These are phyloP conservation scores for Meandrusa payeni DNA, from an alignment of 2,888 invertebrate species.

Conservation along the genomic window DNA sequence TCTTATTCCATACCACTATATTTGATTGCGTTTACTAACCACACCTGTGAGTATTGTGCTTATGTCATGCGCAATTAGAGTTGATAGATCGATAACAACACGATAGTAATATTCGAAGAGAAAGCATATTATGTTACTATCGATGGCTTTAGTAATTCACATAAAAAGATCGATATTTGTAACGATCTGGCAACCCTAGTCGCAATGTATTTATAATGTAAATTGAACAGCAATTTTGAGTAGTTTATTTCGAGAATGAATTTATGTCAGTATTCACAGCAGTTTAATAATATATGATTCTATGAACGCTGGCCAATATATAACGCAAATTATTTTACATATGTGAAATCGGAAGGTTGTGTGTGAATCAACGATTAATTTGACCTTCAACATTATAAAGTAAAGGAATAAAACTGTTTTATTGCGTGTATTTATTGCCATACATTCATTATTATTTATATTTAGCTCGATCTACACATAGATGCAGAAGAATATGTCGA, in stretches of 20 bases:
- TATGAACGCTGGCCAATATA: slow-evolving; percentile 18
- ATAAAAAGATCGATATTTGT: too few relatives aligned
- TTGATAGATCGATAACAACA: slow-evolving; percentile 2
- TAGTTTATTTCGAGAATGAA: slow-evolving; percentile 19
- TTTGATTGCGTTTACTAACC: slow-evolving; percentile 42
- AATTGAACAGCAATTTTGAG: slow-evolving; percentile 17
- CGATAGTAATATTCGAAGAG: too few relatives aligned
- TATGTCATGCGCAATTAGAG: slow-evolving; percentile 44
- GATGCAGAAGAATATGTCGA: slow-evolving; percentile 4
- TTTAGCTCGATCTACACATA: slow-evolving; percentile 15
- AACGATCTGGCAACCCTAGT: slow-evolving; percentile 7
- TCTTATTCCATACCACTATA: slow-evolving; percentile 4
- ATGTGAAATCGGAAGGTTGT: neutral
- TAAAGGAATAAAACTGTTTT: slow-evolving; percentile 1
- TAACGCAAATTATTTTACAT: slow-evolving; percentile 2
- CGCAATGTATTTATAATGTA: slow-evolving; percentile 7
- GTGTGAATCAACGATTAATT: neutral
- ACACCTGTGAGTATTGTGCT: slow-evolving; percentile 45
- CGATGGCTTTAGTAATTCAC: too few relatives aligned
- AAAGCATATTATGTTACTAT: too few relatives aligned
- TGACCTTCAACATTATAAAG: slow-evolving; percentile 5
- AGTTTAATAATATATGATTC: slow-evolving; percentile 10
- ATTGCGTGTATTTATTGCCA: slow-evolving; percentile 16
- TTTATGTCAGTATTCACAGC: slow-evolving; percentile 10
- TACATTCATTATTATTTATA: slow-evolving; percentile 13